Base-by-base conservation (phyloP, 2,113 vertebrate species). In the Edolisoma coerulescens region DNA sequence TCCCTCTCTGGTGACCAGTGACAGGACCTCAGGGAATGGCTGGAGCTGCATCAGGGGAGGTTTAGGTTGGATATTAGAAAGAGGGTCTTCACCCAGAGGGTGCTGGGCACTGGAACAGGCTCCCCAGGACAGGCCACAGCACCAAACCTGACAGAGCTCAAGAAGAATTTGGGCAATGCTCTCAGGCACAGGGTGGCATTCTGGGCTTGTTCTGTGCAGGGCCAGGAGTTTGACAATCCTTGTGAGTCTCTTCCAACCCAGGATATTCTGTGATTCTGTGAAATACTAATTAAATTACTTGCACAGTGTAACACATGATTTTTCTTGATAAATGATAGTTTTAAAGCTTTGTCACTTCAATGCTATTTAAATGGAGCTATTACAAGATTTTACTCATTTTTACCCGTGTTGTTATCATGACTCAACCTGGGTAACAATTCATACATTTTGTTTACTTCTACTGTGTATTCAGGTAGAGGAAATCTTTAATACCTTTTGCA, bases 151-250 rank as follows among this genome's bases (percentile, higher is more conserved):
- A 1, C 54, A 49, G 35, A 54, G 47, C 70, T 69, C 63, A 27
- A 26, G 47, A 16, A 33, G 47, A 5, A 2, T 42, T 49, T 54
- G 47, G 41, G 13, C 47, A 47, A 7, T 22, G 21, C 56, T 84
- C 18, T 56, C 49, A 35, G 47, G 41, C 26, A 33, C 32, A 35
- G 22, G 26, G 7, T 19, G 41, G 27, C 21, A 33, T 49, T 41
- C 15, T 54, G 56, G 63, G 32, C 26, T 16, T 35, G 15, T 42
- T 32, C 41, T 63, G 26, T 47, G 63, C 71, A 16, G 41, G 41
- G 26, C n/a, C 47, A 69, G 54, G 49, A 69, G 79, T 0, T 47
- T 0, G 0, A 10, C 23, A 53, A 7, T 41, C n/a, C 26, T 23
- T 32, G 21, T 63, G 56, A 15, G 3, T 56, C 27, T 21, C 8